Conservation (phyloP, 2,888 invertebrate species). For the Glyphotaelius pellucidus region DNA sequence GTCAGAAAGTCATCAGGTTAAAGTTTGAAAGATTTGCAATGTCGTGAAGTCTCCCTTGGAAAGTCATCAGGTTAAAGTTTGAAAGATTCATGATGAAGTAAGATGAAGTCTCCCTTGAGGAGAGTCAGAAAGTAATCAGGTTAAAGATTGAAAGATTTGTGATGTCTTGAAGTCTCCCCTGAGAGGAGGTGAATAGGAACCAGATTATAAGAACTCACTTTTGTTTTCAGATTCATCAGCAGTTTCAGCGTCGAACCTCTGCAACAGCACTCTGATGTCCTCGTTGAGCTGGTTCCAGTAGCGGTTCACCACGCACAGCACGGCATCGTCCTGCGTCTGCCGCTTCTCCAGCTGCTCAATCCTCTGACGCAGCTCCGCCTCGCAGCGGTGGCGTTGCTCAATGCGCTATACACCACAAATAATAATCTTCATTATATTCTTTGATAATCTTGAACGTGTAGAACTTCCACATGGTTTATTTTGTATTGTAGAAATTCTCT, state of each 20-base stretch:
- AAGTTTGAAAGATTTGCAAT: no score
- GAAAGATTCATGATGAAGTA: no score
- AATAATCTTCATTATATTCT: constrained; percentile 3
- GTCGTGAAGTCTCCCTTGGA: no score
- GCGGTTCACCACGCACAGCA: constrained; percentile 97
- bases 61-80: no score
- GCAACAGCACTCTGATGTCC: constrained; percentile 94
- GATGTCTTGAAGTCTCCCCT: background rate
- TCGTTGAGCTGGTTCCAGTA: constrained; percentile 99
- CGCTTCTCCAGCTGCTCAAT: constrained; percentile 96
- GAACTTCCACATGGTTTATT: background rate
- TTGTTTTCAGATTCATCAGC: constrained; percentile 97
- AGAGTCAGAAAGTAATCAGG: no score
- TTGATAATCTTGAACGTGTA: background rate
- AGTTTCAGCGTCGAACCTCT: constrained; percentile 98
- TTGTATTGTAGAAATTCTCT: no score
- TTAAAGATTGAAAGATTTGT: background rate
- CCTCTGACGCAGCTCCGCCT: constrained; percentile 91
- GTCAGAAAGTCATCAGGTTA: no score
- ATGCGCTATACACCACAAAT: constrained; percentile 81
- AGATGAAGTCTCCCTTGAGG: no score
- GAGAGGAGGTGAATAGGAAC: background rate
- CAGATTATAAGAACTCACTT: constrained; percentile 77
- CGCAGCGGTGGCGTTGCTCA: constrained; percentile 93
- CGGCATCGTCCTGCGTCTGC: constrained; percentile 98